Base-by-base conservation (phyloP, 2,113 vertebrate species). In the Prolemur simus region DNA sequence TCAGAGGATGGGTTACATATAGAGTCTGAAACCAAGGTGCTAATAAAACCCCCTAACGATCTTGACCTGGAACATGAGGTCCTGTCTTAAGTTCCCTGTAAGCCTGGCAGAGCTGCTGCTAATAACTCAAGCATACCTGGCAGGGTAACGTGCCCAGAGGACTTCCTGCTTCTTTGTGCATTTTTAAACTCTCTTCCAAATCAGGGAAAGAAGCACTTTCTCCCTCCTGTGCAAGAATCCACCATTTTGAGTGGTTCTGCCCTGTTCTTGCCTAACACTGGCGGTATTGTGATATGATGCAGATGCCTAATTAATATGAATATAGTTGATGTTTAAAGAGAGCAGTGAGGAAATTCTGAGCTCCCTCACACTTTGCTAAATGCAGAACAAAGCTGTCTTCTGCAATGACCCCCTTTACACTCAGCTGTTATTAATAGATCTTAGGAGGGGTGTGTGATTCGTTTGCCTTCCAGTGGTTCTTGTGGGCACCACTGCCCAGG, bases 31-130 rank as follows among this genome's bases (percentile, higher is more conserved):
- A 78, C 84, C 21, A 73, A 86, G 68, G n/a, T 32, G 81, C 95
- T 92, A 87, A 71, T 97, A 94, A 96, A 92, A 81, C 93, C 90
- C 64, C 69, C 60, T n/a, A 95, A 87, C 73, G 96, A 93, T 85
- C 76, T 69, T 89, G 56, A 92, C 56, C 93, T 77, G 54, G 93
- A 92, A 96, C 87, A 25, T 3, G 5, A 94, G 64, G 82, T 34
- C 81, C 54, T 93, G 37, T 47, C 34, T 76, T 1, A 8, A 64
- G 56, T n/a, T 20, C 76, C 45, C 37, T 5, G 25, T n/a, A 66
- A 76, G 37, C 42, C 42, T 25, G 56, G 64, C 23, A 73, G 27
- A 66, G 18, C 42, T 34, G 8, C 27, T 39, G 11, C 39, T 37
- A 37, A 87, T 66, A 49, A 58, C 56, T 58, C 68, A 60, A 34